Evolutionary conservation across 2,113 vertebrate species (phyloP), one percentile per base, ranked within the genome.

Genomic region (Mugil cephalus): DNA sequence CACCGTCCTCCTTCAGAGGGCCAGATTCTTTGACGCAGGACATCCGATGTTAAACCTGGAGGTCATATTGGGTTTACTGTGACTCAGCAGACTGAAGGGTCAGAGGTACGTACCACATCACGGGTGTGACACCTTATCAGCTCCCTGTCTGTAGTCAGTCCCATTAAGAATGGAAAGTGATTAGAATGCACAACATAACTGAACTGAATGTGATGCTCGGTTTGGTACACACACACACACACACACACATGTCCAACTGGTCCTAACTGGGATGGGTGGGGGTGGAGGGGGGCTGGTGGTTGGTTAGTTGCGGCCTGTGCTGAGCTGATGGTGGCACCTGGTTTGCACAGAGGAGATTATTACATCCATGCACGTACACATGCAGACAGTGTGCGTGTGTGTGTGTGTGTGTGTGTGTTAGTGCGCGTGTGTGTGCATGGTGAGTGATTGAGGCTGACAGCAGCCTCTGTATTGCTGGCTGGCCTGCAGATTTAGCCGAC

Each of bases 391-490:
- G 69, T 68, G 66, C 46, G 74, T 55, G 76, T 66, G 56, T 60
- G 77, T 56, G 69, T 46, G 77, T 67, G 70, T 67, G 69, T 58
- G 63, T 74, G 38, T 46, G 52, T 65, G 45, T 55, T 48, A 66
- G 69, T 61, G 65, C 62, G 48, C 53, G 65, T 43, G 65, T 40
- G 47, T 47, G 63, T 66, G 64, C 10, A 13, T 62, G 45, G 80
- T 92, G 90, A 93, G 91, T 93, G 93, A 94, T 94, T 94, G 93
- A 81, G 84, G 66, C 83, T 93, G 93, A 94, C 93, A 94, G 90
- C 84, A 73, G 89, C 88, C 90, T 93, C 91, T 93, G 90, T 89
- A 90, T 87, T 92, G 90, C 88, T 93, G 91, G 92, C 87, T 89
- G 91, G 89, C 84, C 90, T 80, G 86, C 88, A 93, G 93, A 94